Conservation (phyloP, 92 coral and sea anemone species). For the Palythoa heliodiscus region DNA sequence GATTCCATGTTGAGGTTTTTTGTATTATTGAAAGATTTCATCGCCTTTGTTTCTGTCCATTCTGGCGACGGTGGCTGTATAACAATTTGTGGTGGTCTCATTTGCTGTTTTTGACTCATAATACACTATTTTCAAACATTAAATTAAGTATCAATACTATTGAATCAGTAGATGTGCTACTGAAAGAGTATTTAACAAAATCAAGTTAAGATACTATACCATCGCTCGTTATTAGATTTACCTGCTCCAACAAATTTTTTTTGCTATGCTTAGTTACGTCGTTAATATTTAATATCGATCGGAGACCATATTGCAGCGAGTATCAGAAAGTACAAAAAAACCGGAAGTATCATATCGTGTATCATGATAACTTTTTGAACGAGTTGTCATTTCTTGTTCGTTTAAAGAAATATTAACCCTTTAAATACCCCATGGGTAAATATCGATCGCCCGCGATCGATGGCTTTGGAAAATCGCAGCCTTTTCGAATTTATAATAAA, state of each 20-base stretch:
- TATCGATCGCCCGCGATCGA: too few species aligned
- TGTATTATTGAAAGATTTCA: neutral
- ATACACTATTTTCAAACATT: neutral
- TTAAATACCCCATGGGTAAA: too few species aligned
- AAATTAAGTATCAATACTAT: neutral
- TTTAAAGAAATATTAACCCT: too few species aligned
- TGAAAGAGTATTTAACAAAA: neutral
- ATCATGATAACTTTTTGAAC: neutral
- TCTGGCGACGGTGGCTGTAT: constrained; percentile 35
- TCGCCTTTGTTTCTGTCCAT: neutral
- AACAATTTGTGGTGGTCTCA: constrained; percentile 14
- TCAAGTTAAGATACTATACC: too few species aligned
- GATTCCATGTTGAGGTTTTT: neutral
- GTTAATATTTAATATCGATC: neutral
- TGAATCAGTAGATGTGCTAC: neutral
- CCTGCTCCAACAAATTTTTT: too few species aligned
- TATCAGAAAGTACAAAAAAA: neutral
- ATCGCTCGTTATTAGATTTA: too few species aligned
- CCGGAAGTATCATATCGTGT: neutral
- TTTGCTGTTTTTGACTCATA: neutral
- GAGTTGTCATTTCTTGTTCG: too few species aligned
- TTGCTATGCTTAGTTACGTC: neutral
- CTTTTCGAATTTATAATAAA: too few species aligned
- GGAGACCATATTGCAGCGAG: neutral
- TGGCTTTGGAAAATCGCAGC: too few species aligned